Conservation (phyloP, 2,888 invertebrate species). For the Morpho achilles region DNA sequence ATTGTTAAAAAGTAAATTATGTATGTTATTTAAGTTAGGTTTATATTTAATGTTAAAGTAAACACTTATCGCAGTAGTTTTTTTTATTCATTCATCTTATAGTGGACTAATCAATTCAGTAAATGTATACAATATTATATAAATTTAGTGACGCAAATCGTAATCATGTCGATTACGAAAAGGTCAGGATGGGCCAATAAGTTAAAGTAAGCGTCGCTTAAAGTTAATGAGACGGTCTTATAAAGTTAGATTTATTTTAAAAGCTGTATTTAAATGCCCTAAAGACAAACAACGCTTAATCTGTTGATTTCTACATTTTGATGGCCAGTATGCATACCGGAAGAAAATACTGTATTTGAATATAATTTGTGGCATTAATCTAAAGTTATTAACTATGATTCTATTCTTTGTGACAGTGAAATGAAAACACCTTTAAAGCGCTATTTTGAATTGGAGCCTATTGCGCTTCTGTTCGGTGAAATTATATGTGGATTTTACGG, state of each 20-base stretch:
- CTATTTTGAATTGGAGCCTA: no score
- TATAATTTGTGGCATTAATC: not conserved
- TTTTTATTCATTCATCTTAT: slow-evolving; percentile 22
- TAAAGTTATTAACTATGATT: no score
- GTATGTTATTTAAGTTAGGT: slow-evolving; percentile 19
- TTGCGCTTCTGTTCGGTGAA: no score
- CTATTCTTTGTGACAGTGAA: no score
- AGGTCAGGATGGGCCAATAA: slow-evolving; percentile 15
- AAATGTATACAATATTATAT: slow-evolving; percentile 12
- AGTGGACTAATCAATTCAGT: slow-evolving; percentile 17
- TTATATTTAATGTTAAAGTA: slow-evolving; percentile 14
- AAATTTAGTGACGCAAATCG: slow-evolving; percentile 10
- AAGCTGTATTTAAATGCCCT: slow-evolving; percentile 24
- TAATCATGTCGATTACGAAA: slow-evolving; percentile 12
- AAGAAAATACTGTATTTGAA: slow-evolving; percentile 33
- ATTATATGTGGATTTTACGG: no score
- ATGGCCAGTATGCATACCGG: slow-evolving; percentile 28
- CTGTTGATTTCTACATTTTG: slow-evolving; percentile 8
- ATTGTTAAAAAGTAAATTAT: slow-evolving; percentile 15
- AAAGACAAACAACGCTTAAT: slow-evolving; percentile 15
- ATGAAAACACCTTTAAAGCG: no score
- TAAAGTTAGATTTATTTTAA: slow-evolving; percentile 12
- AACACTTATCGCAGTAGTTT: slow-evolving; percentile 21
- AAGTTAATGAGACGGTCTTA: not conserved
- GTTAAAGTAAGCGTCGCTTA: slow-evolving; percentile 10